Evolutionary conservation across 2,888 invertebrate genomes (phyloP).

Genomic region (Stegana nigrithorax): DNA sequence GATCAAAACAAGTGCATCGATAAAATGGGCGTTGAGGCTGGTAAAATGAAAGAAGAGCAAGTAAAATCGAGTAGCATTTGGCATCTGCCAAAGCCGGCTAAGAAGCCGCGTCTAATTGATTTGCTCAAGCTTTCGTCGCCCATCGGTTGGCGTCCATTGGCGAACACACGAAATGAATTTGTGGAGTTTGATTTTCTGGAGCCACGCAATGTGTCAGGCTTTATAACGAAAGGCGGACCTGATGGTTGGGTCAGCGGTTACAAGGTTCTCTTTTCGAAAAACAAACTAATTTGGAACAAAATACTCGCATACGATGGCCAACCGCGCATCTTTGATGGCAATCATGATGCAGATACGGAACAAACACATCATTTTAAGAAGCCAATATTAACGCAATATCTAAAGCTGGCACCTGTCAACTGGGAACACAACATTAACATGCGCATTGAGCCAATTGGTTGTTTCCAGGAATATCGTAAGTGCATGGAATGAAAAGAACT

Average conservation of each 20-base stretch:
- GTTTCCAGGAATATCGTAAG: constrained; percentile 80
- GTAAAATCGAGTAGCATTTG: constrained; percentile 69
- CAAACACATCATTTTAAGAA: constrained; percentile 77
- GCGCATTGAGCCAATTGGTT: constrained; percentile 82
- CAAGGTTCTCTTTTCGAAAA: constrained; percentile 79
- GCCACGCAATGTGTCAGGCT: constrained; percentile 81
- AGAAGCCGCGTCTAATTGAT: constrained; percentile 55
- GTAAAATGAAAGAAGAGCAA: constrained; percentile 74
- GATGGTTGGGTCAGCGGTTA: constrained; percentile 82
- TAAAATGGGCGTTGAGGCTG: constrained; percentile 78
- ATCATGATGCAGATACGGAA: constrained; percentile 75
- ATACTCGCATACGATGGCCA: constrained; percentile 72
- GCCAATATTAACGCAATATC: constrained; percentile 78
- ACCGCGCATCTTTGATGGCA: constrained; percentile 76
- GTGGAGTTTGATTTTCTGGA: constrained; percentile 83
- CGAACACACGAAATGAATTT: constrained; percentile 78
- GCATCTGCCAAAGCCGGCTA: constrained; percentile 52
- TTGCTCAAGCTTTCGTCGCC: constrained; percentile 64
- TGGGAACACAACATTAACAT: constrained; percentile 82
- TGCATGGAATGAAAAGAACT: constrained; percentile 27
- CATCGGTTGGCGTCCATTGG: constrained; percentile 76
- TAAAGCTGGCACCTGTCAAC: constrained; percentile 78
- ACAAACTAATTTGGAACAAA: constrained; percentile 79
- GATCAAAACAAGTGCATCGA: constrained; percentile 73
- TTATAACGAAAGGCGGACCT: constrained; percentile 79